These are phyloP conservation scores for Lepidurus apus DNA, from an alignment of 1,140 invertebrate species.

Conservation along the genomic window DNA sequence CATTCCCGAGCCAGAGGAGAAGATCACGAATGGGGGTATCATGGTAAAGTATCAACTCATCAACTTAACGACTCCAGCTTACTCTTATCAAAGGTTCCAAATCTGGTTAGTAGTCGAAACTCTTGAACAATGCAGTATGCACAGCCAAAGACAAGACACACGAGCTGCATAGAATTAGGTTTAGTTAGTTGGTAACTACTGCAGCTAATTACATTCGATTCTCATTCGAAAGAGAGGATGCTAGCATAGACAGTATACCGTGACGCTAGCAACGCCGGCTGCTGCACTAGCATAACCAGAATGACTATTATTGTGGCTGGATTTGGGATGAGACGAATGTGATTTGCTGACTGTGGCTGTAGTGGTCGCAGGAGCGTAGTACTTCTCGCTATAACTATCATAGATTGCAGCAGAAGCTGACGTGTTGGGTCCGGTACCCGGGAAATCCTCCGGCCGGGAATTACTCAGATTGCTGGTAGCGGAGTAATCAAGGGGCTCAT, in stretches of 20 bases:
- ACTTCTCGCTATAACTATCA: neutral
- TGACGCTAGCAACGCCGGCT: neutral
- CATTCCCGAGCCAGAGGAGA: neutral
- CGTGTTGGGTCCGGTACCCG: neutral
- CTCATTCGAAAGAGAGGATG: neutral
- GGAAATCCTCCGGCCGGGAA: neutral
- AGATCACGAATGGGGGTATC: neutral
- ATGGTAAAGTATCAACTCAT: neutral
- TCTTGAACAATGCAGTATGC: neutral
- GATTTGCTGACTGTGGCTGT: neutral
- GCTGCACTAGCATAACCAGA: neutral
- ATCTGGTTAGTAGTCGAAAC: neutral
- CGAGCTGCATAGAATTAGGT: neutral
- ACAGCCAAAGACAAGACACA: constrained; percentile 1
- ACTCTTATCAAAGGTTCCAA: neutral
- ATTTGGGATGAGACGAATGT: neutral
- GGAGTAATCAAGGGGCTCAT: neutral
- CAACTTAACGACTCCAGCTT: neutral
- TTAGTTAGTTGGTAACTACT: neutral
- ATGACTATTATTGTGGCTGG: neutral
- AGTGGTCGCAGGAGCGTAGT: neutral
- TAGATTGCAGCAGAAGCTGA: neutral
- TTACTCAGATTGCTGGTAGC: neutral
- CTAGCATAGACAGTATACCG: constrained; percentile 12
- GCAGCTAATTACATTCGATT: neutral